Conservation (phyloP, 2,888 invertebrate species). For the Ernsta delagoae region DNA sequence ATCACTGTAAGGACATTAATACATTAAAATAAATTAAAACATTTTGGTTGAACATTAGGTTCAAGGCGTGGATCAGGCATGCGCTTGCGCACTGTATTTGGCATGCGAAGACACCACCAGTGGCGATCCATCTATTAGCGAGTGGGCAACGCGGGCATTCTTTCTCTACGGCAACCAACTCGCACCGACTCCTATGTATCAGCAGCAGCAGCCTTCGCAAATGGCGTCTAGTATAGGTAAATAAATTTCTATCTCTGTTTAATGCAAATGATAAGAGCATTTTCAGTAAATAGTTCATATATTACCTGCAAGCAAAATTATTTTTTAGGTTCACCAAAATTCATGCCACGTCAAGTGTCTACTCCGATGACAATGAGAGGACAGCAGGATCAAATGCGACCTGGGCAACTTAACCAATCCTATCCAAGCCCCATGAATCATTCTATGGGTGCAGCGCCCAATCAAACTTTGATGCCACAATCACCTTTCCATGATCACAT, state of each 20-base stretch:
- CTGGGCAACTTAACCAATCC: slow-evolving; percentile 66
- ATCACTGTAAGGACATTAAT: no score
- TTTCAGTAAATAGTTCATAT: not conserved
- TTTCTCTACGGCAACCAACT: slow-evolving; percentile 96
- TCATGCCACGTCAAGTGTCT: slow-evolving; percentile 79
- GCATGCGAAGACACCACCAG: slow-evolving; percentile 88
- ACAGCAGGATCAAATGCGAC: slow-evolving; percentile 64
- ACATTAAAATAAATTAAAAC: no score
- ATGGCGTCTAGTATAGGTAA: slow-evolving; percentile 63
- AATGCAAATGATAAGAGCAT: no score
- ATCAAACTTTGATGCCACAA: slow-evolving; percentile 63
- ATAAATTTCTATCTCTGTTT: not conserved
- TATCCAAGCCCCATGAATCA: slow-evolving; percentile 66
- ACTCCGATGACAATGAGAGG: slow-evolving; percentile 76
- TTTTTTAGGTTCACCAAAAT: slow-evolving; percentile 74
- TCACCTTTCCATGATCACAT: slow-evolving; percentile 67
- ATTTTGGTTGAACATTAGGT: slow-evolving; percentile 52
- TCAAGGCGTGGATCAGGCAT: slow-evolving; percentile 94
- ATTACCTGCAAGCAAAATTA: not conserved
- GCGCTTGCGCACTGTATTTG: slow-evolving; percentile 93
- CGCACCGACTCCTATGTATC: slow-evolving; percentile 56
- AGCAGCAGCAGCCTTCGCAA: slow-evolving; percentile 57
- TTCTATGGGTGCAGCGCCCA: slow-evolving; percentile 62
- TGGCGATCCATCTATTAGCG: slow-evolving; percentile 86
- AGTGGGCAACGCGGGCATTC: slow-evolving; percentile 96